Conservation (phyloP, 2,888 invertebrate genomes). For the Spilosoma lubricipeda region DNA sequence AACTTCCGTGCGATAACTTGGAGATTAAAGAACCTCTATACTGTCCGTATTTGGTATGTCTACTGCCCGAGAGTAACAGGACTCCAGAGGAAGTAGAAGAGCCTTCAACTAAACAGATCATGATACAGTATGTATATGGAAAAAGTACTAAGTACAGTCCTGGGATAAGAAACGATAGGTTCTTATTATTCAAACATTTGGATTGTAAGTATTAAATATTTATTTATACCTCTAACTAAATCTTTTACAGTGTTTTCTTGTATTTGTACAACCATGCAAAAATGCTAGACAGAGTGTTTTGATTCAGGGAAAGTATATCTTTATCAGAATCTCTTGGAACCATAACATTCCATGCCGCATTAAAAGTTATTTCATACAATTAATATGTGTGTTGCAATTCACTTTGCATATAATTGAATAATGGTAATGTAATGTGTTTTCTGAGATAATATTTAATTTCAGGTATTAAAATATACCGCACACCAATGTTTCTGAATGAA, state of each 20-base stretch:
- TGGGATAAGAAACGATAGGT: slow-evolving; percentile 87
- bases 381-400: too few species aligned
- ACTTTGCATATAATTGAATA: not conserved
- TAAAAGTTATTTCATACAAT: too few species aligned
- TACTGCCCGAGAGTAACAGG: slow-evolving; percentile 76
- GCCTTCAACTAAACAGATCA: slow-evolving; percentile 89
- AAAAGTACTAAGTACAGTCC: slow-evolving; percentile 84
- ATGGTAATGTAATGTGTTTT: not conserved
- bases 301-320: too few species aligned
- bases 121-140: slow-evolving; percentile 92
- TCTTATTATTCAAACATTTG: slow-evolving; percentile 91
- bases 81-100: slow-evolving; percentile 77
- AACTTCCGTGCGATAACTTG: slow-evolving; percentile 65
- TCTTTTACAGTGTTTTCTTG: too few species aligned
- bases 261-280: too few species aligned
- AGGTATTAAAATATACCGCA: slow-evolving; percentile 80
- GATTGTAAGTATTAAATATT: slow-evolving; percentile 87
- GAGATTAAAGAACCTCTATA: slow-evolving; percentile 82
- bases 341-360: too few species aligned
- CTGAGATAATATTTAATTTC: slow-evolving; percentile 27
- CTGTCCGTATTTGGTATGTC: slow-evolving; percentile 88
- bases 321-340: too few species aligned
- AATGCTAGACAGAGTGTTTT: too few species aligned
- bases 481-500: slow-evolving; percentile 81
- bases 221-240: too few species aligned